Evolutionary conservation across 2,888 invertebrate species (phyloP).

Genomic region (Thecocarcelia acutangulata): DNA sequence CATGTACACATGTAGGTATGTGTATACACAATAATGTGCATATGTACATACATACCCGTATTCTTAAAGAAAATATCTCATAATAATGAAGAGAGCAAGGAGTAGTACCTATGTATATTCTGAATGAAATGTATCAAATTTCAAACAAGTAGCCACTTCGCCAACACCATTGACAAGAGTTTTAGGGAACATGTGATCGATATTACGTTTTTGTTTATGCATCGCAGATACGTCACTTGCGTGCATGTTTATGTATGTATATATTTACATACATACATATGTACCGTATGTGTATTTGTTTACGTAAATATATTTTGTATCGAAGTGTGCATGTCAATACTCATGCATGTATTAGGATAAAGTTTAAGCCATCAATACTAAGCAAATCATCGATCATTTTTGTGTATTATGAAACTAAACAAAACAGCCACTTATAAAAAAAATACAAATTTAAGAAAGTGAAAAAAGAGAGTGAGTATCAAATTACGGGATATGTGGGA

Average conservation of each 20-base stretch:
- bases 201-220: slow-evolving; percentile 18
- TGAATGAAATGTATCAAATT: slow-evolving; percentile 59
- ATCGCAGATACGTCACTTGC: background rate
- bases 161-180: slow-evolving; percentile 60
- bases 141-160: slow-evolving; percentile 67
- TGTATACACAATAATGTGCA: too few species aligned
- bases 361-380: slow-evolving; percentile 42
- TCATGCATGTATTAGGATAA: slow-evolving; percentile 30
- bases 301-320: too few species aligned
- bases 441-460: slow-evolving; percentile 11
- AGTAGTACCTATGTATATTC: slow-evolving; percentile 32
- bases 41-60: background rate
- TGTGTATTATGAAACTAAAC: slow-evolving; percentile 32
- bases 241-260: background rate
- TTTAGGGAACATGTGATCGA: slow-evolving; percentile 64
- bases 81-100: slow-evolving; percentile 16
- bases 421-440: slow-evolving; percentile 58
- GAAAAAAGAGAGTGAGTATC: slow-evolving; percentile 49
- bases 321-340: background rate
- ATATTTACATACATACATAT: background rate
- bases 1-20: too few species aligned
- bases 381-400: slow-evolving; percentile 58
- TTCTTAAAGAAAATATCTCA: slow-evolving; percentile 44
- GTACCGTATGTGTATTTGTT: background rate
- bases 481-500: slow-evolving; percentile 68